Base-by-base conservation (phyloP, 1,140 invertebrate species). In the Reticulitermes speratus region DNA sequence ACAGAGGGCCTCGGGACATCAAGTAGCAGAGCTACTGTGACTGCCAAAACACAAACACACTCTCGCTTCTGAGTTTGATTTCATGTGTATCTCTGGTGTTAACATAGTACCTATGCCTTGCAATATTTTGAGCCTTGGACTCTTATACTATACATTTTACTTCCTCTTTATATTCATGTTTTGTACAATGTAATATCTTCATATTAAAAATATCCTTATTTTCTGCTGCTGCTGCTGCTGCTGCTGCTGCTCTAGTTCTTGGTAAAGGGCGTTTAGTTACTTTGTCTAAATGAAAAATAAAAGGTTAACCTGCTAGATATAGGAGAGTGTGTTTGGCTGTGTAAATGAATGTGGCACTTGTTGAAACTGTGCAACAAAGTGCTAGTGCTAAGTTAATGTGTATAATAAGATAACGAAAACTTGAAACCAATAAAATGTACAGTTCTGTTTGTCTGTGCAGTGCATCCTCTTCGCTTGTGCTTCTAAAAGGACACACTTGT, bases 281-380 rank as follows among this genome's bases (percentile, higher is more conserved):
- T 65, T 65, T 65, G 59, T 65, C 1, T 65, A 21, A 23, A 48
- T 48, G 59, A 65, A 65, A 8, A 38, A n/a, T n/a, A n/a, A 59
- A 65, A 2, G 8, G n/a, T 75, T 75, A 75, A 75, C 65, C 65
- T 38, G 14, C 65, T 75, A 30, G 65, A 30, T 30, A n/a, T 30
- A n/a, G 65, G 65, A 30, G 65, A 75, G 65, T 75, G 65, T 75
- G 65, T 75, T 55, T 75, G 65, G n/a, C 25, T 75, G 65, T 75
- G 65, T 55, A 48, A 48, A 2, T 55, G 52, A 55, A 30, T 30
- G 65, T 8, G 65, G n/a, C 65, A 75, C n/a, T 75, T 30, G 25
- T 9, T 30, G 65, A 75, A 75, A 75, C 65, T 75, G n/a, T 30
- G 65, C 9, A 21, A 19, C 14, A 5, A 55, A 75, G 25, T 75